Conservation (phyloP, 2,113 vertebrate species). For the Pungitius pungitius region DNA sequence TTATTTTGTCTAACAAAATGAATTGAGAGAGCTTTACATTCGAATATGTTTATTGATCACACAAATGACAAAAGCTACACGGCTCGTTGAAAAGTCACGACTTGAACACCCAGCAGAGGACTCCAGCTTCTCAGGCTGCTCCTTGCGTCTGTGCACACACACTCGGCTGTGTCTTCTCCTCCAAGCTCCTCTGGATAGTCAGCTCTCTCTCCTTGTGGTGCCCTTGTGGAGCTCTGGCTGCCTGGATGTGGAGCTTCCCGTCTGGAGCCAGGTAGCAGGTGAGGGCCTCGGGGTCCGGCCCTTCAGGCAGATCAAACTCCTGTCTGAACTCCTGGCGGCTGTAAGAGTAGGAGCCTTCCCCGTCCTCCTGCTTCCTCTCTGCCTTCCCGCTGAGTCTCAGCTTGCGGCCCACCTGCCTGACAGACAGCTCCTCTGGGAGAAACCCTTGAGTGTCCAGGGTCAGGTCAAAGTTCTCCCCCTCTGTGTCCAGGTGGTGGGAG, state of each 20-base stretch:
- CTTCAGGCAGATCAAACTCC: constrained; percentile 76
- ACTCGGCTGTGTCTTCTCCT: constrained; percentile 49
- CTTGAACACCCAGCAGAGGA: neutral
- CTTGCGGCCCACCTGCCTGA: constrained; percentile 71
- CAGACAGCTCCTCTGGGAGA: constrained; percentile 72
- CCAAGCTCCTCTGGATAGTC: constrained; percentile 40
- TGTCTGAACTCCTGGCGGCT: constrained; percentile 71
- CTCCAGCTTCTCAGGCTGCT: constrained; percentile 7
- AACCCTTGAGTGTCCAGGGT: constrained; percentile 69
- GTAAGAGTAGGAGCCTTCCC: constrained; percentile 12
- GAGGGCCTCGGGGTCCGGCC: constrained; percentile 58
- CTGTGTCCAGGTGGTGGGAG: constrained; percentile 53
- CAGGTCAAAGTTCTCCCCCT: constrained; percentile 63
- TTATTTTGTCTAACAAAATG: too few relatives aligned
- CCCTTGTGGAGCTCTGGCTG: neutral
- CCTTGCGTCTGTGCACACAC: constrained; percentile 43
- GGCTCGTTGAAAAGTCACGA: neutral
- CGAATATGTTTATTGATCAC: too few relatives aligned
- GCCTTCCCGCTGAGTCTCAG: constrained; percentile 52
- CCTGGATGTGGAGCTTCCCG: constrained; percentile 62
- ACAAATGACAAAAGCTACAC: neutral
- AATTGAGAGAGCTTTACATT: too few relatives aligned
- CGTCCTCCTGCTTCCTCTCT: constrained; percentile 62
- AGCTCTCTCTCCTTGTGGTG: constrained; percentile 51
- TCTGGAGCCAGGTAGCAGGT: constrained; percentile 64